Percentiles rank a stretch among this genome's conserved stretches.
These are phyloP conservation scores for Hirudinaria manillensis DNA, from an alignment of 2,888 invertebrate species.

Conservation along the genomic window DNA sequence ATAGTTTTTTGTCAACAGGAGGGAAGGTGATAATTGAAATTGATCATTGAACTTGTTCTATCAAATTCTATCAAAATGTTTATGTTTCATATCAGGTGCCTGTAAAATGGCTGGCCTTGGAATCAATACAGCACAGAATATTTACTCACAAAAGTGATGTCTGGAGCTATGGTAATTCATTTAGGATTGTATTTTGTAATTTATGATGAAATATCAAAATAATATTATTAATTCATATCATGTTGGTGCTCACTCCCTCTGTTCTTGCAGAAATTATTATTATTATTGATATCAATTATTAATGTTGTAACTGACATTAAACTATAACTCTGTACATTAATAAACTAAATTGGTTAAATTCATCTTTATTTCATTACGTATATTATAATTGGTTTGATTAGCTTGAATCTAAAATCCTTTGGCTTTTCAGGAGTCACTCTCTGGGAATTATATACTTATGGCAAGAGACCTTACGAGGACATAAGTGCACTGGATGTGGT, in stretches of 20 bases:
- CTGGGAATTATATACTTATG: slow-evolving; percentile 90
- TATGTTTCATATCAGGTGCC: slow-evolving; percentile 31
- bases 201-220: background rate
- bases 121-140: slow-evolving; percentile 87
- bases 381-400: background rate
- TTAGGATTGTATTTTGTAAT: background rate
- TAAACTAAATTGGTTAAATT: too few relatives aligned
- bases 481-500: slow-evolving; percentile 82
- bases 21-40: slow-evolving; percentile 6
- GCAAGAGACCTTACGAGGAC: slow-evolving; percentile 81
- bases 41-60: background rate
- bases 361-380: too few relatives aligned
- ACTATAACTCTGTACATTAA: too few relatives aligned
- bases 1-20: slow-evolving; percentile 4
- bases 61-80: background rate
- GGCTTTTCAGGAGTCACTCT: slow-evolving; percentile 67
- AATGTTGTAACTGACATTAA: too few relatives aligned
- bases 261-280: too few relatives aligned
- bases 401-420: background rate
- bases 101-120: slow-evolving; percentile 79
- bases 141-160: slow-evolving; percentile 97
- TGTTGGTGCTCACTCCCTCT: too few relatives aligned
- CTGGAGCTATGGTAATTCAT: slow-evolving; percentile 57
- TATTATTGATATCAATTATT: too few relatives aligned
- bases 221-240: too few relatives aligned